Base-by-base conservation (phyloP, 2,888 invertebrate genomes). In the Agrotis clavis region DNA sequence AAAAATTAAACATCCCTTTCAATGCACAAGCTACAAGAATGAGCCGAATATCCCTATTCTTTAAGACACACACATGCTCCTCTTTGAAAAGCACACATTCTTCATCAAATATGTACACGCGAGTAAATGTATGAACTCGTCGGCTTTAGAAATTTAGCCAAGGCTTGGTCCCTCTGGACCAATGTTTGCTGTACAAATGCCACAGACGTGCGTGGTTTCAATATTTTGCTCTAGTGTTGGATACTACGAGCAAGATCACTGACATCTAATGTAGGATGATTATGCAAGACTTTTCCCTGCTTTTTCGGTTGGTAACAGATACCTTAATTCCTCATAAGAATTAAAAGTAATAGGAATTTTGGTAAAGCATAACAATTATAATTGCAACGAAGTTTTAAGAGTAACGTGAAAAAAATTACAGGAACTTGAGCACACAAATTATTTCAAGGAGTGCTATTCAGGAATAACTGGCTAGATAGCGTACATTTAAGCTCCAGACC, bases 141-240 rank as follows among this genome's bases (percentile, higher is more conserved):
- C 63, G 35, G 45, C 45, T 73, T 25, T 66, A 73, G 56, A 81
- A 69, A 73, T 73, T 50, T 47, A 47, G 51, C 56, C 14, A 45
- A 41, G 78, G 60, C 25, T 51, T 61, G 25, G 51, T 78, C 61
- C 53, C 45, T 35, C 45, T 68, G 61, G 67, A 13, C 57, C 67
- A 79, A 79, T 79, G 74, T 79, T 79, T 68, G 74, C 67, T 45
- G 18, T 47, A 50, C 67, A 68, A 82, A 79, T 48, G 65, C 30
- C 19, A 30, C 35, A 18, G 47, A 72, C 68, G 66, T 25, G 19
- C 25, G 57, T 21, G 60, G 61, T 70, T 77, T 68, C 47, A 82
- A 79, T 73, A 78, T 82, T n/a, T 79, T 82, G 61, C 48, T 41
- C 50, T 54, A 56, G 79, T 47, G 35, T 59, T 62, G 50, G 35